These are phyloP conservation scores for Platyrinchus mystaceus DNA, from an alignment of 2,797 vertebrate genomes.

Conservation along the genomic window DNA sequence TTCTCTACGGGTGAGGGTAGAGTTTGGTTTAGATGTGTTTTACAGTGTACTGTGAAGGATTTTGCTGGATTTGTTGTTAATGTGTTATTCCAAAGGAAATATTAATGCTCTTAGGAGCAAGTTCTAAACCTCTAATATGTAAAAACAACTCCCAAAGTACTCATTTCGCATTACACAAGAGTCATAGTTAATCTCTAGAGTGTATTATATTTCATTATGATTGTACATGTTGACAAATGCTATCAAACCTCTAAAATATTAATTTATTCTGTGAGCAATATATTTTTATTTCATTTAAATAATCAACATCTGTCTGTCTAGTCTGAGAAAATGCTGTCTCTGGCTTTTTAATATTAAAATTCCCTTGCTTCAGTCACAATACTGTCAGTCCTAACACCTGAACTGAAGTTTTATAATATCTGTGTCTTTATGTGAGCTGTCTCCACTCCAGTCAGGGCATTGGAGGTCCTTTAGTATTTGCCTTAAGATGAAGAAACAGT, in stretches of 20 bases:
- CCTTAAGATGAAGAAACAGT: neutral
- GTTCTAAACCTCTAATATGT: neutral
- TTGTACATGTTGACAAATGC: neutral
- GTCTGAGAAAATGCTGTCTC: neutral
- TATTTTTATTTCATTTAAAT: neutral
- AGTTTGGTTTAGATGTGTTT: neutral
- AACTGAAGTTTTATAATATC: neutral
- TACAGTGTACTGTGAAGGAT: neutral
- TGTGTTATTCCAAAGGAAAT: slow-evolving; percentile 13
- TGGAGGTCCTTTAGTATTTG: neutral
- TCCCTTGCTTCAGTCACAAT: neutral
- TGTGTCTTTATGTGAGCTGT: neutral
- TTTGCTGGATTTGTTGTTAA: neutral
- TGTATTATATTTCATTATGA: neutral
- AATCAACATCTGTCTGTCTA: neutral
- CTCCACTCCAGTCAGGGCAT: neutral
- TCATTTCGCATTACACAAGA: neutral
- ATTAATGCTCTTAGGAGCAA: neutral
- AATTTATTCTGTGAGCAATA: neutral
- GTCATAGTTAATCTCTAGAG: neutral
- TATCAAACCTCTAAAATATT: neutral
- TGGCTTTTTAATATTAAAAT: neutral
- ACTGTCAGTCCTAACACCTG: neutral
- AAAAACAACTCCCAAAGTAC: slow-evolving; percentile 7
- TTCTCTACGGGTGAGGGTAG: neutral